phyloP scores from a whole-genome alignment of 64 coral and sea anemone species.

The Stichodactyla helianthus region DNA sequence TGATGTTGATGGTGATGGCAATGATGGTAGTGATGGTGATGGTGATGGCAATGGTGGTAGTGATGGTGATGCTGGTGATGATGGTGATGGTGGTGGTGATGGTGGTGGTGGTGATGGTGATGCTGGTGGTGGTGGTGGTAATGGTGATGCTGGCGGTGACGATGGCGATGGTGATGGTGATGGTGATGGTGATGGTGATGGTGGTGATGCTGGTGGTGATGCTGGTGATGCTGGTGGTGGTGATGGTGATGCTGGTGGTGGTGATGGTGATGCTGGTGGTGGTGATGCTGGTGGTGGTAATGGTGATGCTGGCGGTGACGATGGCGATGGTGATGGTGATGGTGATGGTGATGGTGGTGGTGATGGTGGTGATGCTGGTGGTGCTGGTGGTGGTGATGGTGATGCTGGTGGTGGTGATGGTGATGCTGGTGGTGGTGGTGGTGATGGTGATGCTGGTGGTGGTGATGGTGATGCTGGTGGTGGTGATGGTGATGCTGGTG shows the following conservation, averaged over 20 bases:
- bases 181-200: not conserved
- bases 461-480: not conserved
- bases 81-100: not conserved
- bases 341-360: too few species aligned
- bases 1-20: not conserved
- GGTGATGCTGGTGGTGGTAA: too few species aligned
- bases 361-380: not conserved
- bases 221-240: not conserved
- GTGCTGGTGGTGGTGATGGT: not conserved
- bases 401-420: not conserved
- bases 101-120: not conserved
- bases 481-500: not conserved
- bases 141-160: not conserved
- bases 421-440: not conserved
- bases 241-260: slow-evolving; percentile 15
- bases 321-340: too few species aligned
- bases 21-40: not conserved
- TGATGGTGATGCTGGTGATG: not conserved
- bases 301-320: too few species aligned
- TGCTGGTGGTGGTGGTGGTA: not conserved
- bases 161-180: not conserved
- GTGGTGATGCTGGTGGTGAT: too few species aligned
- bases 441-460: not conserved
- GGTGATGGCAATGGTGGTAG: not conserved
- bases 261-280: not conserved